Percentiles rank a stretch among this genome's conserved stretches.
Conservation (phyloP, 2,888 invertebrate genomes). For the Ormyrus thymus region DNA sequence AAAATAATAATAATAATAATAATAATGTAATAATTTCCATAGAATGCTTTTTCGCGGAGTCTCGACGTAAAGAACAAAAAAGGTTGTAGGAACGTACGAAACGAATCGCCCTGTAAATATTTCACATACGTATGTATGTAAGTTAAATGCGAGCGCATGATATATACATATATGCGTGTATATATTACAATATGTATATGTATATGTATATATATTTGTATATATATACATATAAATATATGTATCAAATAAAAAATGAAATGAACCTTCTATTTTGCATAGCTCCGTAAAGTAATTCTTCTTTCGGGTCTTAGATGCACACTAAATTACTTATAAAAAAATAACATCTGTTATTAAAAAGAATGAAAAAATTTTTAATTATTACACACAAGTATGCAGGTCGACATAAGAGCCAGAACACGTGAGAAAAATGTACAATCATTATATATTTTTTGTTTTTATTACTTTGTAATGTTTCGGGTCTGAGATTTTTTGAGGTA, state of each 20-base stretch:
- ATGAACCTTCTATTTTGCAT: conserved; percentile 74
- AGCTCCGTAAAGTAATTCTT: conserved; percentile 66
- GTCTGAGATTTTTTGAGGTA: conserved; percentile 35
- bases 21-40: conserved; percentile 24
- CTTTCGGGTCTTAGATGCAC: conserved; percentile 71
- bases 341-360: conserved; percentile 64
- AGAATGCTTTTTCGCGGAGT: conserved; percentile 29
- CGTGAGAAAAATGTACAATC: conserved; percentile 50
- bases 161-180: conserved; percentile 56
- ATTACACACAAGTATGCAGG: conserved; percentile 55
- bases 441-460: conserved; percentile 45
- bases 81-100: conserved; percentile 48
- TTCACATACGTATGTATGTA: conserved; percentile 64
- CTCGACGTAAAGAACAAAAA: conserved; percentile 43
- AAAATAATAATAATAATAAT: conserved; percentile 22
- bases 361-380: conserved; percentile 66
- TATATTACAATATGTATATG: conserved; percentile 70
- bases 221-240: conserved; percentile 63
- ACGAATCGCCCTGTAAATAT: conserved; percentile 56
- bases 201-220: conserved; percentile 62
- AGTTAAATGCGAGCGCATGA: conserved; percentile 62
- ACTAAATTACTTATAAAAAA: conserved; percentile 67
- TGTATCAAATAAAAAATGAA: conserved; percentile 61
- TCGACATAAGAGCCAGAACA: conserved; percentile 51
- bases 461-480: conserved; percentile 47